phyloP scores from a whole-genome alignment of 2,888 invertebrate genomes.

The Neoitamus cyanurus region DNA sequence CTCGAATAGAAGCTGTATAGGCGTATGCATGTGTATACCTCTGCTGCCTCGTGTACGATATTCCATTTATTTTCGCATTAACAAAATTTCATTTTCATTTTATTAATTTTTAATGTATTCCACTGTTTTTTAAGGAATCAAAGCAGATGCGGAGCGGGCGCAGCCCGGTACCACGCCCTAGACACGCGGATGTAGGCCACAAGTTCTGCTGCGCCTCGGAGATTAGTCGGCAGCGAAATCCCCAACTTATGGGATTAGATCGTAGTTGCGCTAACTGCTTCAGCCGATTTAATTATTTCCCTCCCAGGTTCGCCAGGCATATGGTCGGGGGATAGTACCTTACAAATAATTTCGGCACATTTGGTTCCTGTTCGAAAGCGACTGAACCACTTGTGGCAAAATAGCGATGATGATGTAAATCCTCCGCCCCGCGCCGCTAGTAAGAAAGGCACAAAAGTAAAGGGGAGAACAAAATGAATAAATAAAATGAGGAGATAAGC shows the following conservation, averaged over 20 bases:
- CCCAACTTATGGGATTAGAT: slow-evolving; percentile 15
- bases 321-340: neutral
- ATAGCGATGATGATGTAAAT: slow-evolving; percentile 9
- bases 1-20: neutral
- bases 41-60: slow-evolving; percentile 29
- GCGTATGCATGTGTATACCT: slow-evolving; percentile 31
- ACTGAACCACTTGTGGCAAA: neutral
- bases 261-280: neutral
- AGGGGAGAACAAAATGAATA: slow-evolving; percentile 35
- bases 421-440: neutral
- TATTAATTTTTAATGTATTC: slow-evolving; percentile 55
- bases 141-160: slow-evolving; percentile 46
- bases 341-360: neutral
- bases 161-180: neutral
- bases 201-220: neutral
- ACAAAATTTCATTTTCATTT: slow-evolving; percentile 55
- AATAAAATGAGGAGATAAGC: slow-evolving; percentile 43
- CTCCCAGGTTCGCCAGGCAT: neutral
- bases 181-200: neutral
- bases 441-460: slow-evolving; percentile 8
- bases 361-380: neutral
- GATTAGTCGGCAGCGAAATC: neutral
- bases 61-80: slow-evolving; percentile 54
- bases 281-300: neutral
- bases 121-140: slow-evolving; percentile 49